phyloP scores from a whole-genome alignment of 23 tunicate species.

The Ascidia mentula region DNA sequence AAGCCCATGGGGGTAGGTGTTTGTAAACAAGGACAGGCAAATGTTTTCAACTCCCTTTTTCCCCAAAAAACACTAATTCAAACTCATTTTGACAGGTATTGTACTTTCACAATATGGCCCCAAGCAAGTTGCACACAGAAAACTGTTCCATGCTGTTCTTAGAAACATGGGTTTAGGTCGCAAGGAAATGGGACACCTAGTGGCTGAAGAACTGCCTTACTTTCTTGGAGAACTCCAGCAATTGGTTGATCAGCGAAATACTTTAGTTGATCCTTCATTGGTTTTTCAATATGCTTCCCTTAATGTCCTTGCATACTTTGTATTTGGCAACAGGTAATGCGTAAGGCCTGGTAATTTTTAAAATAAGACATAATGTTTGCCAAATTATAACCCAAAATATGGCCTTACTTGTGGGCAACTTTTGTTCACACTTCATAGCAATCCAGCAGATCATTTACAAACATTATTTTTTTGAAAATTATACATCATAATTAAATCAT shows the following conservation, averaged over 20 bases:
- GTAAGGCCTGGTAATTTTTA: too few species aligned
- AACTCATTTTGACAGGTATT: slow-evolving; percentile 3
- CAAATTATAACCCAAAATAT: too few species aligned
- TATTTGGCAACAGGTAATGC: slow-evolving; percentile 35
- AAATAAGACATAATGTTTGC: too few species aligned
- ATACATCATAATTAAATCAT: too few species aligned
- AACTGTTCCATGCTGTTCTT: slow-evolving; percentile 12
- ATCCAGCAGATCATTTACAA: too few species aligned
- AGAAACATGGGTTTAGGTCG: slow-evolving; percentile 17
- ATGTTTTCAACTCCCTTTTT: too few species aligned
- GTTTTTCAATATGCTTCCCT: slow-evolving; percentile 14
- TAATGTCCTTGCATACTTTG: slow-evolving; percentile 29
- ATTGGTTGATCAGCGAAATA: not conserved
- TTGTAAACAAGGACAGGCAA: too few species aligned
- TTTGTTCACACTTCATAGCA: too few species aligned
- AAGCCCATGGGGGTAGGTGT: not conserved
- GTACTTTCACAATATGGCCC: slow-evolving; percentile 27
- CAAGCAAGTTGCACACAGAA: slow-evolving; percentile 24
- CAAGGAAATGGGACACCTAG: slow-evolving; percentile 4
- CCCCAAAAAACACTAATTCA: not conserved
- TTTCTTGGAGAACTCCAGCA: slow-evolving; percentile 22
- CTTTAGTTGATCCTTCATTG: slow-evolving; percentile 11
- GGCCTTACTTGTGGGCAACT: too few species aligned
- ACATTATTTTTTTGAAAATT: too few species aligned
- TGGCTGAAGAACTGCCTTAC: slow-evolving; percentile 23